A percentile compares a stretch with the other conserved stretches of the same genome.
phyloP scores from a whole-genome alignment of 2,888 invertebrate species.

The Carterocephalus palaemon region DNA sequence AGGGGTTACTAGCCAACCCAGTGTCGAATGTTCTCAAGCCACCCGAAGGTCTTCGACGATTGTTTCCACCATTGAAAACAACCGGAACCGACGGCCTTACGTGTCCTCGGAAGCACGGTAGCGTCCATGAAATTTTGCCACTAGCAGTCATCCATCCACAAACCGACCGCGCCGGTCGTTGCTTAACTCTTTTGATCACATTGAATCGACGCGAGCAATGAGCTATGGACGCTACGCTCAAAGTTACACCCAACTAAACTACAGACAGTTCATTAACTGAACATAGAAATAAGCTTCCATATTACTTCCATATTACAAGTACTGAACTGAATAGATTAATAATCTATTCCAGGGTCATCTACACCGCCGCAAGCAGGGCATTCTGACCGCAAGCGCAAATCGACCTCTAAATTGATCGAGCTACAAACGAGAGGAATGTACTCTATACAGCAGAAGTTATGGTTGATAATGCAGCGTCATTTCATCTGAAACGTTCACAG shows the following conservation, averaged over 20 bases:
- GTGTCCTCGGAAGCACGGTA: too few species aligned
- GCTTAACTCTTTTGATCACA: too few species aligned
- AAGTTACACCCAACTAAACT: not conserved
- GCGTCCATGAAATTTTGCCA: too few species aligned
- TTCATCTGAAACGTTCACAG: not conserved
- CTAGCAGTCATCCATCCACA: too few species aligned
- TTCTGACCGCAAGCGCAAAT: slow-evolving; percentile 4
- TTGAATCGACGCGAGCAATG: not conserved
- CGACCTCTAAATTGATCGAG: slow-evolving; percentile 9
- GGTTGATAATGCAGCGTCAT: slow-evolving; percentile 1
- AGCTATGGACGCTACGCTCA: not conserved
- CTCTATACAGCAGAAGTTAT: not conserved
- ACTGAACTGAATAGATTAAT: slow-evolving; percentile 21
- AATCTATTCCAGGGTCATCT: slow-evolving; percentile 17
- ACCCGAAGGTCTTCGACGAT: too few species aligned
- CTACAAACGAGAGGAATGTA: slow-evolving; percentile 23
- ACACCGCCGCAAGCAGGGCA: slow-evolving; percentile 5
- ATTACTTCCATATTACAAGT: slow-evolving; percentile 21
- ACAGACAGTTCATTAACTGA: not conserved
- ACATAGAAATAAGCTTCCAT: slow-evolving; percentile 1
- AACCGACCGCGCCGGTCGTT: too few species aligned
- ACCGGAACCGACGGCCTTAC: too few species aligned
- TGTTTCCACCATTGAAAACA: too few species aligned
- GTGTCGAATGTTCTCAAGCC: too few species aligned
- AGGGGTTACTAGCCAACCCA: too few species aligned